Conservation (phyloP, 2,113 vertebrate species). For the Ailuropoda melanoleuca region DNA sequence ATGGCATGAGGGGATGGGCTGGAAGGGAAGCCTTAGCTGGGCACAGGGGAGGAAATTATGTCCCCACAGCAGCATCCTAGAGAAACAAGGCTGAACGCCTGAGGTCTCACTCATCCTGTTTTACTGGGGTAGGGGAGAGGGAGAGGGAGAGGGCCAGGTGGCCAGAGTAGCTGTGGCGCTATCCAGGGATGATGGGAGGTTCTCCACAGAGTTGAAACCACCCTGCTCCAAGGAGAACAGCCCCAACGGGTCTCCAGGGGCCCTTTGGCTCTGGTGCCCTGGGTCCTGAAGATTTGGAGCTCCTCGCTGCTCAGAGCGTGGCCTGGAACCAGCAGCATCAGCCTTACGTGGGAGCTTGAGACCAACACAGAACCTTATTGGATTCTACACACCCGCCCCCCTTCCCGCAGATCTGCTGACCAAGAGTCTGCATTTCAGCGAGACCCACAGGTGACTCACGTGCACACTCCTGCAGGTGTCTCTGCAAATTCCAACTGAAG, state of each 20-base stretch:
- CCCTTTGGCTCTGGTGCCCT: background rate
- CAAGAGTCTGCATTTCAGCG: accelerated
- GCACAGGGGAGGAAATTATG: background rate
- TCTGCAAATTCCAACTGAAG: background rate
- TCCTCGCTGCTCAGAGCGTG: background rate
- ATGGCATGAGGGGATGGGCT: no score
- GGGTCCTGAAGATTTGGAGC: background rate
- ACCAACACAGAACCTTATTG: no score
- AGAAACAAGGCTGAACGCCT: background rate
- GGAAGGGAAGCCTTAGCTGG: background rate
- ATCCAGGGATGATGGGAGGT: background rate
- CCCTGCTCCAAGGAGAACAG: background rate
- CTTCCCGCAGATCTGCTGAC: background rate
- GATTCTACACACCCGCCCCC: background rate
- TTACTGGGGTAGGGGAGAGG: background rate
- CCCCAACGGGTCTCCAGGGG: background rate
- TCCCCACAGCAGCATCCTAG: background rate
- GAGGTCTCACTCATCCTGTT: background rate
- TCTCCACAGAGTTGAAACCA: background rate
- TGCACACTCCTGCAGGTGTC: no score
- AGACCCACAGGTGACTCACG: background rate
- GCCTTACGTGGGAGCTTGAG: background rate
- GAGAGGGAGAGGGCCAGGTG: background rate
- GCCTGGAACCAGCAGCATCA: accelerated
- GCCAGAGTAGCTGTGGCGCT: background rate